These are phyloP conservation scores for Hippocampus abdominalis DNA, from an alignment of 2,113 vertebrate genomes.

Conservation along the genomic window DNA sequence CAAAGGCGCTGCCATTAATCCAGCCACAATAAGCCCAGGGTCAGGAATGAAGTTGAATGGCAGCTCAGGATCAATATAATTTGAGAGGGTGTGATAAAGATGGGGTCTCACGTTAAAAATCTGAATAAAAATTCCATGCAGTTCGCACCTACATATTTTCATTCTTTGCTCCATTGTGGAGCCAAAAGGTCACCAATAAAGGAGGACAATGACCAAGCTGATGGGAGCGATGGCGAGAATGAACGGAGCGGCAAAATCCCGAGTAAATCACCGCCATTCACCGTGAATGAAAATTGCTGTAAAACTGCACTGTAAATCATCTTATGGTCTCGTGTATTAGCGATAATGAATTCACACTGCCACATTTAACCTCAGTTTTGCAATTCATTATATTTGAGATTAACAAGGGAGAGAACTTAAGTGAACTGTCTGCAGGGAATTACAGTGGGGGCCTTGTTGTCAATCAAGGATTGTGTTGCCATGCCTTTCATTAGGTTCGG, in stretches of 20 bases:
- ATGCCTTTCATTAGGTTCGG: constrained; percentile 74
- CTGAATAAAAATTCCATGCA: constrained; percentile 57
- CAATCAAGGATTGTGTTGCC: constrained; percentile 75
- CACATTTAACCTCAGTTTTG: constrained; percentile 81
- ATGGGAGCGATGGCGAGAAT: constrained; percentile 64
- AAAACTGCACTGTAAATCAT: constrained; percentile 73
- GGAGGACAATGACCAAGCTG: constrained; percentile 64
- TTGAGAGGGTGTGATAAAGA: constrained; percentile 63
- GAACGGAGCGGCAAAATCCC: constrained; percentile 48
- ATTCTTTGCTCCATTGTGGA: constrained; percentile 59
- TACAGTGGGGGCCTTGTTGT: constrained; percentile 70
- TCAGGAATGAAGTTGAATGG: constrained; percentile 75
- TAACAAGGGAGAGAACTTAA: constrained; percentile 77
- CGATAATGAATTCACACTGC: constrained; percentile 77
- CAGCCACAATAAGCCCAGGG: constrained; percentile 61
- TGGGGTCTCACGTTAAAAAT: constrained; percentile 57
- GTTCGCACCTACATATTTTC: constrained; percentile 53
- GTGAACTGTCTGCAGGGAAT: constrained; percentile 74
- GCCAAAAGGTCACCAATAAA: constrained; percentile 63
- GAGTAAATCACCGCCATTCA: constrained; percentile 71
- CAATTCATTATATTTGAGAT: constrained; percentile 80
- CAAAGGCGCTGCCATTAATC: constrained; percentile 59
- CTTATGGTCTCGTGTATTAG: constrained; percentile 75
- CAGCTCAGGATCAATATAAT: constrained; percentile 68
- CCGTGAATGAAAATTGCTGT: constrained; percentile 74